Evolutionary conservation across 2,888 invertebrate genomes (phyloP).

Genomic region (Drosophila lutescens): DNA sequence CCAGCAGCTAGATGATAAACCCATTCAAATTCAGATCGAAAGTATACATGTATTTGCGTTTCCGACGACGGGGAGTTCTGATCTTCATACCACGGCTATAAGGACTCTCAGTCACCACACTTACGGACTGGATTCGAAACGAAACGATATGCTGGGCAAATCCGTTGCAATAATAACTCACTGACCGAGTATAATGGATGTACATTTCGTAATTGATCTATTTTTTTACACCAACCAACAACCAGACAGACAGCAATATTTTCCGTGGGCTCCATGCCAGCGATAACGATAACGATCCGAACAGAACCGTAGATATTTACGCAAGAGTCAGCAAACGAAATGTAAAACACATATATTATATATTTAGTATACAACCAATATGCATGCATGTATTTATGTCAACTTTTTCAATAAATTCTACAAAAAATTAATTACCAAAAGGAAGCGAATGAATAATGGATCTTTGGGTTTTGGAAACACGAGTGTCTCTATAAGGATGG

Average conservation of each 20-base stretch:
- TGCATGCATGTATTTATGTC: constrained; percentile 84
- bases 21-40: constrained; percentile 53
- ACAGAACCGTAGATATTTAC: constrained; percentile 78
- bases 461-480: background rate
- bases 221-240: constrained; percentile 55
- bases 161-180: constrained; percentile 71
- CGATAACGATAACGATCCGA: constrained; percentile 19
- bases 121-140: constrained; percentile 26
- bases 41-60: constrained; percentile 66
- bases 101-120: constrained; percentile 15
- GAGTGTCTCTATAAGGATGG: too few relatives aligned
- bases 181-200: constrained; percentile 53
- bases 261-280: constrained; percentile 37
- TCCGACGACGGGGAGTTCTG: constrained; percentile 40
- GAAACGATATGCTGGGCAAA: constrained; percentile 60
- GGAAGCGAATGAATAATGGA: background rate
- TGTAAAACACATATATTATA: constrained; percentile 81
- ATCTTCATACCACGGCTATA: too few relatives aligned
- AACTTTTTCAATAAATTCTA: constrained; percentile 83
- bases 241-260: constrained; percentile 36
- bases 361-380: constrained; percentile 83
- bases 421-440: constrained; percentile 47
- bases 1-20: constrained; percentile 44
- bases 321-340: constrained; percentile 70
- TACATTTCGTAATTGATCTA: constrained; percentile 71